A percentile compares a stretch with the other conserved stretches of the same genome.
Conservation (phyloP, 2,797 vertebrate genomes). For the Hippopotamyrus pictus region DNA sequence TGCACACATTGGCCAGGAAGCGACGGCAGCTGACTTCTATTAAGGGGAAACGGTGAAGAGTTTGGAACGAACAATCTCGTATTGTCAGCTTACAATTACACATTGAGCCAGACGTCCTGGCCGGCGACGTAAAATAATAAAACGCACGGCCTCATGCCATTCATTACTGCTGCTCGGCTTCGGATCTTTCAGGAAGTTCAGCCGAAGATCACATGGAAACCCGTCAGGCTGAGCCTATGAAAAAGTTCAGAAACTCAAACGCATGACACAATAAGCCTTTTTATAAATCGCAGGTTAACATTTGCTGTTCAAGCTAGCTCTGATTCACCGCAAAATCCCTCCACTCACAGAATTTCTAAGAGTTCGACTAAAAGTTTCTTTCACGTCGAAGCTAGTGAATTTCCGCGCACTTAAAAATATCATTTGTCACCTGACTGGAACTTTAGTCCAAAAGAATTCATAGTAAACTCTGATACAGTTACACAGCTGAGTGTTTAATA, state of each 20-base stretch:
- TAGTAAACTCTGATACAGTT: neutral
- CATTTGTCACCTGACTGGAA: neutral
- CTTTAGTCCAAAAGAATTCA: neutral
- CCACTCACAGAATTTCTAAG: slow-evolving; percentile 22
- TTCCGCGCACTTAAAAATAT: neutral
- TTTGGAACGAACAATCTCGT: slow-evolving; percentile 34
- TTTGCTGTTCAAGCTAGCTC: slow-evolving; percentile 21
- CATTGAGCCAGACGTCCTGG: slow-evolving; percentile 29
- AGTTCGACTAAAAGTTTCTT: slow-evolving; percentile 8
- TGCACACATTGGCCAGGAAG: slow-evolving; percentile 47
- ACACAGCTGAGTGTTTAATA: neutral
- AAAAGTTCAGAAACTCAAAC: slow-evolving; percentile 25
- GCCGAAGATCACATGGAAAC: slow-evolving; percentile 25
- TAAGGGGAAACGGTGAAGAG: slow-evolving; percentile 39
- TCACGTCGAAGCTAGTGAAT: neutral
- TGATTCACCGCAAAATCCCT: slow-evolving; percentile 28
- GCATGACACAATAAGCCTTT: slow-evolving; percentile 37
- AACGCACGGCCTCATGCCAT: slow-evolving; percentile 23
- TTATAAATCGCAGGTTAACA: slow-evolving; percentile 30
- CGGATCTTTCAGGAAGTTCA: slow-evolving; percentile 32
- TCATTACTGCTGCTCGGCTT: slow-evolving; percentile 21
- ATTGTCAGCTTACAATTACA: slow-evolving; percentile 44
- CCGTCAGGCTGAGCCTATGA: slow-evolving; percentile 31
- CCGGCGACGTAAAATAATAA: slow-evolving; percentile 26
- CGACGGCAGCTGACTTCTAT: slow-evolving; percentile 52